Conservation (phyloP, 2,888 invertebrate genomes). For the Drosophila monieri region DNA sequence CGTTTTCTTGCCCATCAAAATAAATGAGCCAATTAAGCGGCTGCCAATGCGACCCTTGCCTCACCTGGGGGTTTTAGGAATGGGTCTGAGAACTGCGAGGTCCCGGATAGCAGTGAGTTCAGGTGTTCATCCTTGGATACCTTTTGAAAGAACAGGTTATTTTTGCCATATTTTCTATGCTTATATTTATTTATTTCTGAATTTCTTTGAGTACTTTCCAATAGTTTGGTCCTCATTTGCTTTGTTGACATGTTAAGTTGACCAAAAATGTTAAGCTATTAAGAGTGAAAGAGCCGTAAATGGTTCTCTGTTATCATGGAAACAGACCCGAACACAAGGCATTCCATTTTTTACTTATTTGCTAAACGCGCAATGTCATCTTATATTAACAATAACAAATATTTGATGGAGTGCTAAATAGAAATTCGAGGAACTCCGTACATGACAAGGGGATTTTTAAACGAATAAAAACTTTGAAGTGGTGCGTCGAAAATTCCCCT, state of each 20-base stretch:
- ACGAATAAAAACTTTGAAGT: background rate
- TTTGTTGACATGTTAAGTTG: constrained; percentile 66
- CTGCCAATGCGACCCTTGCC: constrained; percentile 62
- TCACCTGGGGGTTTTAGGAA: constrained; percentile 55
- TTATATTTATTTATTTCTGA: constrained; percentile 57
- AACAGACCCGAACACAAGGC: background rate
- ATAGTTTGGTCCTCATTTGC: background rate
- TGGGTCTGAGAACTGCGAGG: constrained; percentile 9
- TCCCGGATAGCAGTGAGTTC: constrained; percentile 41
- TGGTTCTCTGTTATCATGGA: constrained; percentile 51
- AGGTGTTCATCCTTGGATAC: constrained; percentile 59
- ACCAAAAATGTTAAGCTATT: constrained; percentile 63
- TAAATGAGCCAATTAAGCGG: constrained; percentile 76
- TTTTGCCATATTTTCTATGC: constrained; percentile 49
- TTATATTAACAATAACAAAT: background rate
- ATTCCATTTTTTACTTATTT: background rate
- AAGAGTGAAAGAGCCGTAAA: constrained; percentile 69
- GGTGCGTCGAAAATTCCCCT: background rate
- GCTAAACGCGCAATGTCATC: background rate
- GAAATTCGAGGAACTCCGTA: background rate
- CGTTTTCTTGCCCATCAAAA: constrained; percentile 77
- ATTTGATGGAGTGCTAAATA: background rate
- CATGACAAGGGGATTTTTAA: background rate
- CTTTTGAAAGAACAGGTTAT: constrained; percentile 20
- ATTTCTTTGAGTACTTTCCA: constrained; percentile 14